Percentiles rank a stretch among this genome's conserved stretches.
phyloP scores from a whole-genome alignment of 35 echinoderm and acorn worm species.

The Holothuria glaberrima region DNA sequence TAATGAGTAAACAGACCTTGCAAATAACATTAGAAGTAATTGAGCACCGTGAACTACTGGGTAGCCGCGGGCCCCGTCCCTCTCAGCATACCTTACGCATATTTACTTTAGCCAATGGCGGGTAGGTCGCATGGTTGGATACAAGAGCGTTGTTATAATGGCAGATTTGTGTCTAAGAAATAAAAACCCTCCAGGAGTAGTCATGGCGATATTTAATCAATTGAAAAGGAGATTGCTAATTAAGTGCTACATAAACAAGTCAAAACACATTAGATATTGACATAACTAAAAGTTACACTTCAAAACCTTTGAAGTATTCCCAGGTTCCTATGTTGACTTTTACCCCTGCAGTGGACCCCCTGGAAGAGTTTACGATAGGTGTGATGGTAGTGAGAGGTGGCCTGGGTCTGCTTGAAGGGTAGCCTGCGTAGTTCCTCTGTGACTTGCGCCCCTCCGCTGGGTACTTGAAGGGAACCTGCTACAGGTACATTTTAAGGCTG shows the following conservation, averaged over 20 bases:
- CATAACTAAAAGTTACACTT: too few species aligned
- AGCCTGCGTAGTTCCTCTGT: too few species aligned
- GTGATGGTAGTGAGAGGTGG: too few species aligned
- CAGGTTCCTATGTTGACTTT: too few species aligned
- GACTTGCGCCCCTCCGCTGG: too few species aligned
- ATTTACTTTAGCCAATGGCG: neutral
- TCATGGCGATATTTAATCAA: constrained; percentile 4
- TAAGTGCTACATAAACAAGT: constrained; percentile 36
- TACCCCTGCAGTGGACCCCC: too few species aligned
- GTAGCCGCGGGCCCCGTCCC: constrained; percentile 2
- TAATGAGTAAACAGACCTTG: constrained; percentile 42
- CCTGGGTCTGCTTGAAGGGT: too few species aligned
- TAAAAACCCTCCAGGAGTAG: neutral
- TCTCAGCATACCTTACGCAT: neutral
- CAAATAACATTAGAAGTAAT: neutral
- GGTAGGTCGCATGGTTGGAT: neutral
- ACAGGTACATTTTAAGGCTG: too few species aligned
- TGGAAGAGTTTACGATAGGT: too few species aligned
- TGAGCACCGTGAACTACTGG: neutral
- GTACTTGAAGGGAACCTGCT: too few species aligned
- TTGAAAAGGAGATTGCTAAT: constrained; percentile 44
- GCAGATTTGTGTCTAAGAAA: neutral
- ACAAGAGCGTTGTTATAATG: neutral
- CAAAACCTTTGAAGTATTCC: too few species aligned
- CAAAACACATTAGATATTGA: neutral